phyloP scores from a whole-genome alignment of 2,888 invertebrate genomes.

The Ectropis crepuscularia region DNA sequence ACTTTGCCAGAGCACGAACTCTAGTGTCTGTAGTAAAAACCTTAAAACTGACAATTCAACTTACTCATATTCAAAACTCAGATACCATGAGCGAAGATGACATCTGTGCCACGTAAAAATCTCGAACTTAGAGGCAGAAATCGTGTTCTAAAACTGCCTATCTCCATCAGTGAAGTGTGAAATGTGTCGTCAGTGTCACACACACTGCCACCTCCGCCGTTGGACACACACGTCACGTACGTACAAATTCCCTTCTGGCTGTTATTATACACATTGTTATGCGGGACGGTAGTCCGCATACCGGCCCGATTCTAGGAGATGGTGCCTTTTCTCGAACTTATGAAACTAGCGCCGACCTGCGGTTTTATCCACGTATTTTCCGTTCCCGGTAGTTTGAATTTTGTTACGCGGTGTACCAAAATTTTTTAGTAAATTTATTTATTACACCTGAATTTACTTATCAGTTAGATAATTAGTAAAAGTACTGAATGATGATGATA shows the following conservation, averaged over 20 bases:
- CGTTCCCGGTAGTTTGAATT: neutral
- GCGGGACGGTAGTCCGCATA: conserved; percentile 37
- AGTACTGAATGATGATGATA: no score
- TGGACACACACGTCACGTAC: conserved; percentile 43
- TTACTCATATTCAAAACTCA: no score
- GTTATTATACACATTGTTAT: conserved; percentile 45
- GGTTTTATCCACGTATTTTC: no score
- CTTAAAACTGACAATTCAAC: neutral
- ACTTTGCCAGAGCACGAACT: no score
- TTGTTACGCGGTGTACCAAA: neutral
- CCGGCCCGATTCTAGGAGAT: conserved; percentile 31
- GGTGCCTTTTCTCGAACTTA: conserved; percentile 21
- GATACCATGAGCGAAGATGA: neutral
- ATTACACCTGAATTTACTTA: neutral
- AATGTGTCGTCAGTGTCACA: conserved; percentile 41
- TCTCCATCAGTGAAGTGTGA: conserved; percentile 49
- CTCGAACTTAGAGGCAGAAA: conserved; percentile 21
- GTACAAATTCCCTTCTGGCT: conserved; percentile 43
- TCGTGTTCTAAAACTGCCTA: conserved; percentile 46
- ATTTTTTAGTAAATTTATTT: neutral
- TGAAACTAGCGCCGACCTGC: neutral
- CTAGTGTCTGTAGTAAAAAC: no score
- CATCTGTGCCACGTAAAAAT: conserved; percentile 21
- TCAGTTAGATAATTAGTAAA: no score
- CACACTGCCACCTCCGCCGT: conserved; percentile 23